These are phyloP conservation scores for Harpagifer antarcticus DNA, from an alignment of 2,797 vertebrate genomes.

Conservation along the genomic window DNA sequence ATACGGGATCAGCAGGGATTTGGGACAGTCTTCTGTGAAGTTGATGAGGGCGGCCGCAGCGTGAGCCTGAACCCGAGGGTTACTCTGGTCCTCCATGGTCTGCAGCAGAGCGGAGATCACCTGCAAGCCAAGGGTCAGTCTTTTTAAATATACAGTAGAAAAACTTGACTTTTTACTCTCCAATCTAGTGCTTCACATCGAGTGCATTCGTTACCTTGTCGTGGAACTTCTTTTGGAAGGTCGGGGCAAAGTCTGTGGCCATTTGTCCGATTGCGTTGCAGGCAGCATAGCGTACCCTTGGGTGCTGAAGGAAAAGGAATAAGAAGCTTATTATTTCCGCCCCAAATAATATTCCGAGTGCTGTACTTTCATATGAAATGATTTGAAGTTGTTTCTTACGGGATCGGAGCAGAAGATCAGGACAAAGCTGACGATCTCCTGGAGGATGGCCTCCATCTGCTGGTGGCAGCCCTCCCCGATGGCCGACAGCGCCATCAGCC, in stretches of 20 bases:
- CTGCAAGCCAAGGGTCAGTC: conserved; percentile 67
- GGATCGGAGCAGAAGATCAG: conserved; percentile 96
- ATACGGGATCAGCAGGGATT: conserved; percentile 94
- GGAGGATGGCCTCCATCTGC: conserved; percentile 98
- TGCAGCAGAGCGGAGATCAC: conserved; percentile 95
- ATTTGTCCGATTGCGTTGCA: conserved; percentile 99
- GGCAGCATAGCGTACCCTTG: conserved; percentile 96
- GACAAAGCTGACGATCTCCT: conserved; percentile 97
- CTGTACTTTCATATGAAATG: background rate
- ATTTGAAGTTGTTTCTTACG: conserved; percentile 80
- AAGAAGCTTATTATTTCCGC: background rate
- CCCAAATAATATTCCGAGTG: too few species aligned
- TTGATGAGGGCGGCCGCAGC: conserved; percentile 98
- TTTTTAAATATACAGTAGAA: background rate
- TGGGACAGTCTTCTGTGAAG: conserved; percentile 99
- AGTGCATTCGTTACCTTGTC: conserved; percentile 87
- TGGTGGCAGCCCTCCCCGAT: conserved; percentile 99
- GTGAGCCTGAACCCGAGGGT: conserved; percentile 97
- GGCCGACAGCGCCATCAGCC: conserved; percentile 97
- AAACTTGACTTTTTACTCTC: too few species aligned
- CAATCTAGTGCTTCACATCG: background rate
- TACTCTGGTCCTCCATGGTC: conserved; percentile 98
- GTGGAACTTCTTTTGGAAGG: conserved; percentile 99
- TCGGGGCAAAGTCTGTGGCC: conserved; percentile 99
- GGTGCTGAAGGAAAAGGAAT: conserved; percentile 86